Percentiles rank a stretch among this genome's conserved stretches.
These are phyloP conservation scores for Cryptophagus acutangulus DNA, from an alignment of 2,888 invertebrate genomes.

Conservation along the genomic window DNA sequence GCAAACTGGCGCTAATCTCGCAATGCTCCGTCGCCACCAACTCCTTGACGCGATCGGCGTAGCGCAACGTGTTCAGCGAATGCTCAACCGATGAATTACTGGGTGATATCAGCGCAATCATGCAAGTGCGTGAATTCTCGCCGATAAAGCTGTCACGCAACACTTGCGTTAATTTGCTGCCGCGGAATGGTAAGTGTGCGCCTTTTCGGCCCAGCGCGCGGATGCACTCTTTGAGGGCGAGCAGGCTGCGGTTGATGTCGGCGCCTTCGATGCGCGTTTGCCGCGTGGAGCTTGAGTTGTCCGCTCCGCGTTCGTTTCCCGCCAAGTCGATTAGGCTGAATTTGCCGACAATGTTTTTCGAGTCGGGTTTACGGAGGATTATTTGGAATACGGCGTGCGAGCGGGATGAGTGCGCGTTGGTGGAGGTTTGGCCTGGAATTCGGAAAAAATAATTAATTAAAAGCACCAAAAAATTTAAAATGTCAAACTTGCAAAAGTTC, in stretches of 20 bases:
- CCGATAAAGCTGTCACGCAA: constrained; percentile 97
- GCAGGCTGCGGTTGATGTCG: constrained; percentile 93
- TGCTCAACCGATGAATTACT: constrained; percentile 95
- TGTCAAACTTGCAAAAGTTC: too few species aligned
- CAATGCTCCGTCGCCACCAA: constrained; percentile 53
- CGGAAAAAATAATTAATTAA: too few species aligned
- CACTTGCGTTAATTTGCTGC: constrained; percentile 93
- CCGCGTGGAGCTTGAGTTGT: constrained; percentile 92
- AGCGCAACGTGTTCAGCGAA: constrained; percentile 93
- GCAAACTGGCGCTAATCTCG: constrained; percentile 11
- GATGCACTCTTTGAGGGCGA: constrained; percentile 97
- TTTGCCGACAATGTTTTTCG: constrained; percentile 85
- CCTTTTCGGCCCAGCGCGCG: constrained; percentile 92
- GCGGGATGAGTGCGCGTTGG: constrained; percentile 95
- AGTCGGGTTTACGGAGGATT: constrained; percentile 67
- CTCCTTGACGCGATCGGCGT: constrained; percentile 97
- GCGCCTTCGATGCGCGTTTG: constrained; percentile 91
- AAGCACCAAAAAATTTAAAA: too few species aligned
- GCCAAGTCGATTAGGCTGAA: constrained; percentile 97
- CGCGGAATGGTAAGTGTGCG: constrained; percentile 94
- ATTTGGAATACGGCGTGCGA: constrained; percentile 99
- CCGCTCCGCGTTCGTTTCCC: constrained; percentile 98
- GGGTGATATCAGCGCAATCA: constrained; percentile 99
- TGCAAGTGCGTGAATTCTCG: constrained; percentile 97
- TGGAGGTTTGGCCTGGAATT: constrained; percentile 92